These are phyloP conservation scores for Hapalemur alaotrensis DNA, from an alignment of 2,797 vertebrate genomes.

Conservation along the genomic window DNA sequence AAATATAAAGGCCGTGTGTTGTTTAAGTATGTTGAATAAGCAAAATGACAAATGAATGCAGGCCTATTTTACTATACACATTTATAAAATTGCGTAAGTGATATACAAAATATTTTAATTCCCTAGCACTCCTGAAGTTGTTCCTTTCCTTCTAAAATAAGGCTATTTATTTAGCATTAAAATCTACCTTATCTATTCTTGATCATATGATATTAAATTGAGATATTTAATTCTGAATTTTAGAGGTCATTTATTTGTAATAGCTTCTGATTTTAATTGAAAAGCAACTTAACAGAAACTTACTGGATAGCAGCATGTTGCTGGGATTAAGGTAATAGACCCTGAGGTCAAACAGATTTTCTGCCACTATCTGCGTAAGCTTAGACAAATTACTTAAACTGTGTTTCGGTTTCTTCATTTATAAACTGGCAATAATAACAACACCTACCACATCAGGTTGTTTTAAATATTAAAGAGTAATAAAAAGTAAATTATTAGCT, in stretches of 20 bases:
- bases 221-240: constrained; percentile 18
- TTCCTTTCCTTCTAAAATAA: background rate
- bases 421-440: background rate
- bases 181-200: background rate
- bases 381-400: background rate
- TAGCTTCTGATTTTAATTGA: background rate
- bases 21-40: background rate
- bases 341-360: background rate
- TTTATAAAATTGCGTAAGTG: background rate
- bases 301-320: background rate
- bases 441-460: background rate
- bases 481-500: background rate
- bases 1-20: background rate
- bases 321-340: background rate
- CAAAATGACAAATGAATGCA: background rate
- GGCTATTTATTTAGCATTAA: background rate
- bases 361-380: background rate
- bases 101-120: background rate
- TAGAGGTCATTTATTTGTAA: background rate
- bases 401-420: background rate
- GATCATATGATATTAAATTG: background rate
- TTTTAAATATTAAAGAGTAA: background rate
- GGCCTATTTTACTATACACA: background rate
- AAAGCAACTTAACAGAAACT: background rate
- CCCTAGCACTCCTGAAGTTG: background rate